Conservation (phyloP, 2,888 invertebrate species). For the Gortyna flavago region DNA sequence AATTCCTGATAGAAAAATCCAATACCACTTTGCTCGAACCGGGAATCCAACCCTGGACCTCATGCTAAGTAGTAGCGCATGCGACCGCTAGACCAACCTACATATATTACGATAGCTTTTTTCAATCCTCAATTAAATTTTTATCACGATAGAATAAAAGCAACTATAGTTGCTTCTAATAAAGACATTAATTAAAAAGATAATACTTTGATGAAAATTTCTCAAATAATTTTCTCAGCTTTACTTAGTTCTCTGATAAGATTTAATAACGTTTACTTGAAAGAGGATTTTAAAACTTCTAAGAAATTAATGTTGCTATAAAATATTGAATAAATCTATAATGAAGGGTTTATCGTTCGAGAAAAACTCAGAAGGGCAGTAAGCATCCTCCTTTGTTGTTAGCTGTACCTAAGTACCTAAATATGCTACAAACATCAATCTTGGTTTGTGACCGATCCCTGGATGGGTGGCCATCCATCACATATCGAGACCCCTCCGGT, state of each 20-base stretch:
- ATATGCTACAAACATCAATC: not conserved
- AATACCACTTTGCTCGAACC: not conserved
- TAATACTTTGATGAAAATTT: conserved; percentile 36
- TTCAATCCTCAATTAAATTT: not conserved
- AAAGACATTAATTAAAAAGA: conserved; percentile 38
- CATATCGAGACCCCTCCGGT: too few relatives aligned
- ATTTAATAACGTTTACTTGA: conserved; percentile 36
- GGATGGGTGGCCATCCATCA: too few relatives aligned
- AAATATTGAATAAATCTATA: conserved; percentile 9
- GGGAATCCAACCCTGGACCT: not conserved
- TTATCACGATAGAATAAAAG: not conserved
- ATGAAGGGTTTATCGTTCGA: not conserved
- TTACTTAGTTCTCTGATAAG: conserved; percentile 41
- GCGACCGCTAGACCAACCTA: not conserved
- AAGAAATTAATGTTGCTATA: conserved; percentile 30
- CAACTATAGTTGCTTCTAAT: not conserved
- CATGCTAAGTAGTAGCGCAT: not conserved
- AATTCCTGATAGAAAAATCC: not conserved
- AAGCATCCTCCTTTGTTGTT: not conserved
- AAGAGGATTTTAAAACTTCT: not conserved
- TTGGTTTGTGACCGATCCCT: too few relatives aligned
- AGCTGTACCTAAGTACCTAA: not conserved
- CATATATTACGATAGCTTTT: not conserved
- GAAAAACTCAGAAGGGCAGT: not conserved
- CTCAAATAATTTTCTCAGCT: conserved; percentile 33